Conservation (phyloP, 2,113 vertebrate species). For the Setophaga coronata region DNA sequence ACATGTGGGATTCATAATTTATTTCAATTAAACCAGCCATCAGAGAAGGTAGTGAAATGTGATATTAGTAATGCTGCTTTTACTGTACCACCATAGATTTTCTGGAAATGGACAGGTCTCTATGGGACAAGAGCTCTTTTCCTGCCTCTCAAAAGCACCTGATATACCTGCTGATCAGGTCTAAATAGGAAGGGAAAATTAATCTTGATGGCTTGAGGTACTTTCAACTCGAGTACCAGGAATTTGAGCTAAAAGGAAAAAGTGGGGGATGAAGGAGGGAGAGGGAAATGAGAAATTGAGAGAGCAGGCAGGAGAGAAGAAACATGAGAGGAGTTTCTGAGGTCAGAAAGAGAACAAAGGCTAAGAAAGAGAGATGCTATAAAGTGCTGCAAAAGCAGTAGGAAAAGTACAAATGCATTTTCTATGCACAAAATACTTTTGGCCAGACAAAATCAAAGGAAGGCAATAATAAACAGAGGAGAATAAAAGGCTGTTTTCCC, state of each 20-base stretch:
- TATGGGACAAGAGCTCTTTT: background rate
- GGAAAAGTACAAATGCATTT: background rate
- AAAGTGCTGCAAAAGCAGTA: background rate
- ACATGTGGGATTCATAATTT: constrained; percentile 62
- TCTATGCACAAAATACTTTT: background rate
- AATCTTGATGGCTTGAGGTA: background rate
- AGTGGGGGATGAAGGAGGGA: background rate
- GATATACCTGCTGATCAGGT: background rate
- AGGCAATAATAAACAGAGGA: background rate
- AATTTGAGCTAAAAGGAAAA: background rate
- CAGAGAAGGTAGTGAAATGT: constrained; percentile 22
- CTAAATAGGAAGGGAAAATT: background rate
- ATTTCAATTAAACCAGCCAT: constrained; percentile 58
- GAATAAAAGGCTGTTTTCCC: background rate
- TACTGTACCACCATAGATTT: background rate
- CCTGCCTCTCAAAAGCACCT: background rate
- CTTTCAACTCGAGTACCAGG: background rate
- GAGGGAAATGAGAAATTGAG: background rate
- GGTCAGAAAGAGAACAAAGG: background rate
- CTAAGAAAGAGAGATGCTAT: background rate
- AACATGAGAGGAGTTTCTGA: background rate
- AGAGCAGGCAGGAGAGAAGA: background rate
- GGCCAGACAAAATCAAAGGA: background rate
- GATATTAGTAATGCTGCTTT: background rate
- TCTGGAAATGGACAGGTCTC: background rate